Evolutionary conservation across 2,888 invertebrate genomes (phyloP), one percentile per base, ranked within the genome.

Genomic region (Metallyticus violacea): DNA sequence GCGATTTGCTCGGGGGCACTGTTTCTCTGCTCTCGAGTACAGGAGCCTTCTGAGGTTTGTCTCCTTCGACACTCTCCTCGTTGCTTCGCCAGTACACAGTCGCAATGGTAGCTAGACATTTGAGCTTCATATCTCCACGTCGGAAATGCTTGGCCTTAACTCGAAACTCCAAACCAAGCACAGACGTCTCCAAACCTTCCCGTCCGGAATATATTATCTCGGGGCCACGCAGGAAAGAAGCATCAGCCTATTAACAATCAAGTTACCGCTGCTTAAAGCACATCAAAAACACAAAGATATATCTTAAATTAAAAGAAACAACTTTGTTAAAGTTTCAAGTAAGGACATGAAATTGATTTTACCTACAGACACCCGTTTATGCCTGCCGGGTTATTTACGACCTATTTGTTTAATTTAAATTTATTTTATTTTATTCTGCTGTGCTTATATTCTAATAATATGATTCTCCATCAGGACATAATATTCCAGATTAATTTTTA

Each of bases 81-180:
- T 97, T 97, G 91, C 96, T 97, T 89, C 96, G 94, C 95, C 96
- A 96, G 92, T 97, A 97, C 80, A 97, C 95, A 77, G 96, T 96
- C 86, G 96, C 96, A 92, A 97, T 97, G 90, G 96, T 97, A 88
- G 97, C 97, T 91, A 97, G 94, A 93, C 97, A 97, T 94, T 97
- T 97, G 90, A 97, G 93, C 92, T 97, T 97, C 93, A 97, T 94
- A 92, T 97, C 97, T 91, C 97, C 97, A 90, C 90, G 94, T 76
- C 88, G 95, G 93, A 97, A 97, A 93, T 97, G 97, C 92, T 96
- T 95, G 89, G 94, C 94, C 90, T 95, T 95, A 89, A 97, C 97
- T 91, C 95, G 94, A 92, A 97, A 97, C 92, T 97, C 96, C 88
- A 97, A 94, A 30, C 95, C 96, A 81, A 97, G 92, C 87, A 95